Evolutionary conservation across 2,113 vertebrate genomes (phyloP).

Genomic region (Pelecanus crispus): DNA sequence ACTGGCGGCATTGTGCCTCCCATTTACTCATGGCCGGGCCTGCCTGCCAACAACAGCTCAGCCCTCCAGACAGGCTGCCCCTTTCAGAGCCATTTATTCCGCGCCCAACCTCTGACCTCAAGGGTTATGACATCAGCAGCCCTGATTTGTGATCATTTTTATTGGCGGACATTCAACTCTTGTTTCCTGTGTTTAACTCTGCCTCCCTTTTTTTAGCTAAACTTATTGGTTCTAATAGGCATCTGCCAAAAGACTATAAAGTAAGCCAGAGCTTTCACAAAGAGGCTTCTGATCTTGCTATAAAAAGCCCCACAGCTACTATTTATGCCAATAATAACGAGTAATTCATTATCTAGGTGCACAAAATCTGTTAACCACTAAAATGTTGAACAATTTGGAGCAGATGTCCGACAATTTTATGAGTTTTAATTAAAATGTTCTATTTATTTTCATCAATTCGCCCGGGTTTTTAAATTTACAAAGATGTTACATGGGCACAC

Average conservation of each 20-base stretch:
- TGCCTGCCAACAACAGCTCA: slow-evolving; percentile 74
- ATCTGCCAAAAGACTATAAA: slow-evolving; percentile 73
- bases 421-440: slow-evolving; percentile 73
- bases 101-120: slow-evolving; percentile 75
- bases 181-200: slow-evolving; percentile 79
- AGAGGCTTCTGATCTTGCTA: slow-evolving; percentile 70
- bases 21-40: slow-evolving; percentile 75
- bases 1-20: slow-evolving; percentile 74
- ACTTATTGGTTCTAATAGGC: slow-evolving; percentile 75
- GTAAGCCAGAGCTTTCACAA: slow-evolving; percentile 73
- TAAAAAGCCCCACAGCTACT: slow-evolving; percentile 67
- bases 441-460: slow-evolving; percentile 68
- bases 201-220: slow-evolving; percentile 67
- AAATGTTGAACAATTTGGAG: slow-evolving; percentile 70
- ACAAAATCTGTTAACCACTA: slow-evolving; percentile 70
- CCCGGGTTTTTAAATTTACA: slow-evolving; percentile 57
- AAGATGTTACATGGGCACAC: slow-evolving; percentile 65
- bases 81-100: slow-evolving; percentile 78
- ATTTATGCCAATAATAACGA: slow-evolving; percentile 70
- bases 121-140: slow-evolving; percentile 81
- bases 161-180: slow-evolving; percentile 78
- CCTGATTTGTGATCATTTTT: slow-evolving; percentile 79
- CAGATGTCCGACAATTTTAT: slow-evolving; percentile 73
- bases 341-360: slow-evolving; percentile 76
- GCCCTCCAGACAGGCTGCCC: slow-evolving; percentile 75